Base-by-base conservation (phyloP, 2,113 vertebrate species). In the Sprattus sprattus region DNA sequence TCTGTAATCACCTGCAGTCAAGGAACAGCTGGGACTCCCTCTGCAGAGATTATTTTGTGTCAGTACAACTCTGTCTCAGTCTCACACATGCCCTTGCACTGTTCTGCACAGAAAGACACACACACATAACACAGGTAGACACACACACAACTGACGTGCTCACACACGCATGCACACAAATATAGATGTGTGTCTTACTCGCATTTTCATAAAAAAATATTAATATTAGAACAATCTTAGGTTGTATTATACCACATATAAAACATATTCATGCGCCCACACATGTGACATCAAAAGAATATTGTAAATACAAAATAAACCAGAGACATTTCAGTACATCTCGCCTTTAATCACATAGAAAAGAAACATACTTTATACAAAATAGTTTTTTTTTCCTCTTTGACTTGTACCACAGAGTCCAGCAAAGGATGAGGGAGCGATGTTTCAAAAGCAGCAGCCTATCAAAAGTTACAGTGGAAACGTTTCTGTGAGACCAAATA, bases 331-430 rank as follows among this genome's bases (percentile, higher is more conserved):
- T 88, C 87, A 82, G 87, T 84, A 87, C 47, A 86, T 88, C 86
- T 91, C 85, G 83, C n/a, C 84, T 92, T 92, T 91, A 91, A 90
- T 92, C 88, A 92, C 60, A 90, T 86, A 88, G 85, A 84, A 91
- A 85, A 49, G 50, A 90, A 50, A 82, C 64, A 88, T 82, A 85
- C 81, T 89, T 88, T 87, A 82, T 88, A 88, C 84, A 88, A 91
- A 91, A 90, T 89, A 87, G 87, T 91, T 89, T 88, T 89, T 86
- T 15, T 45, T 50, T 47, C 84, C 75, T 85, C 52, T 88, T 88
- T 86, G 47, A 85, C 83, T 71, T 88, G 85, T 86, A 87, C 88
- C 87, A 89, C 83, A 78, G 82, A 87, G 83, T 87, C 52, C 57
- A 88, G 86, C 87, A 91, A 84, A 91, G 81, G 47, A 86, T 81